phyloP scores from a whole-genome alignment of 2,888 invertebrate genomes.

The Epinotia brunnichana region DNA sequence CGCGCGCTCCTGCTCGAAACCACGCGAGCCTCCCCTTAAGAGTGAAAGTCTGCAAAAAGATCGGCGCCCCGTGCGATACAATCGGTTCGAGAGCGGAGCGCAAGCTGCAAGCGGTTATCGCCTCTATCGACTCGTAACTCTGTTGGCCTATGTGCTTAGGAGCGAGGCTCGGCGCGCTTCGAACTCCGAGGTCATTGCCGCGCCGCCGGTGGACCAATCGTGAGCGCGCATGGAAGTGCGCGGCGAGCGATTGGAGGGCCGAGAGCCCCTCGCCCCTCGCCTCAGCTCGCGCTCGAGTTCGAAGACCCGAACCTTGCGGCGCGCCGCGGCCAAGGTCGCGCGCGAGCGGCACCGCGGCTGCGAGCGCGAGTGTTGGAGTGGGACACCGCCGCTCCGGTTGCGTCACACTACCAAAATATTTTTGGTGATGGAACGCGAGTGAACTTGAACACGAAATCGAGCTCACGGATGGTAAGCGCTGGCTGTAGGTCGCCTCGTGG shows the following conservation, averaged over 20 bases:
- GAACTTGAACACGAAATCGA: conserved; percentile 82
- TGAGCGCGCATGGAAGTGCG: conserved; percentile 76
- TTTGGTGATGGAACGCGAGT: conserved; percentile 83
- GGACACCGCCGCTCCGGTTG: conserved; percentile 75
- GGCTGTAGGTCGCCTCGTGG: conserved; percentile 75
- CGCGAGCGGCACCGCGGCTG: conserved; percentile 78
- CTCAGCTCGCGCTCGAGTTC: conserved; percentile 83
- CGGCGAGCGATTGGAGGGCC: conserved; percentile 77
- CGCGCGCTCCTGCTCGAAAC: conserved; percentile 74
- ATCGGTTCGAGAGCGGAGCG: conserved; percentile 72
- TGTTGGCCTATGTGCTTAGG: conserved; percentile 79
- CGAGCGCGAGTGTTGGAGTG: conserved; percentile 66
- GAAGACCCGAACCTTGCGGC: conserved; percentile 94
- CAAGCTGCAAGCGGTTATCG: conserved; percentile 75
- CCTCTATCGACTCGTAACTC: conserved; percentile 79
- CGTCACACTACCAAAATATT: conserved; percentile 83
- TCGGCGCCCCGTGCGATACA: conserved; percentile 80
- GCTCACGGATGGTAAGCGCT: conserved; percentile 77
- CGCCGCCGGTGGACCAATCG: conserved; percentile 82
- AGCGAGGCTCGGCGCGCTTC: conserved; percentile 89
- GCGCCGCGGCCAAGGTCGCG: conserved; percentile 91
- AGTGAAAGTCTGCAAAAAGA: conserved; percentile 85
- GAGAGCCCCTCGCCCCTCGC: conserved; percentile 68
- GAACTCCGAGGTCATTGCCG: conserved; percentile 94
- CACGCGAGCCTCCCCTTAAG: conserved; percentile 78